A percentile compares a stretch with the other conserved stretches of the same genome.
Conservation (phyloP, 2,888 invertebrate genomes). For the Cyclophora punctaria region DNA sequence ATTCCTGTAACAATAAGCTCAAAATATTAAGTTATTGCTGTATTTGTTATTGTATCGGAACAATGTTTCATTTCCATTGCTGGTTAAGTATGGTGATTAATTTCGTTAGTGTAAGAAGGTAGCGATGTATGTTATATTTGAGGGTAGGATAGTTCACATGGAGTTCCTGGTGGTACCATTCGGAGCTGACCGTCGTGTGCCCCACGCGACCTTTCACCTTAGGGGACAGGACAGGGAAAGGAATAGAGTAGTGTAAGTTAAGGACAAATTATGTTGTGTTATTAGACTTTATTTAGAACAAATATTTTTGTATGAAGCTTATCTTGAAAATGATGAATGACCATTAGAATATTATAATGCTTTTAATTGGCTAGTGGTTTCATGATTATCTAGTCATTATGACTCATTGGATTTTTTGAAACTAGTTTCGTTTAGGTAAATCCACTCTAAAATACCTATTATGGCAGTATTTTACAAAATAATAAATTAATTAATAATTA, state of each 20-base stretch:
- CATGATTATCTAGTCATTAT: too few relatives aligned
- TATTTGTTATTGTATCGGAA: slow-evolving; percentile 1
- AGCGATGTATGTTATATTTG: neutral
- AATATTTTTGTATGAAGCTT: too few relatives aligned
- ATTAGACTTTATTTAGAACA: too few relatives aligned
- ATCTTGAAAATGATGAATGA: too few relatives aligned
- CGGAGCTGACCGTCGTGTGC: slow-evolving; percentile 66
- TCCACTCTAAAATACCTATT: too few relatives aligned
- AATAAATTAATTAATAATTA: too few relatives aligned
- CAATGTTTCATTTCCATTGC: slow-evolving; percentile 15
- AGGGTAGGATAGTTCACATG: slow-evolving; percentile 11
- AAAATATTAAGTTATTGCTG: neutral
- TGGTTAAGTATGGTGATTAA: neutral
- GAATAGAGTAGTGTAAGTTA: slow-evolving; percentile 26
- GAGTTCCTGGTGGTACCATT: slow-evolving; percentile 63
- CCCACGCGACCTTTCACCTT: slow-evolving; percentile 68
- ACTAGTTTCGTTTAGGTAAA: too few relatives aligned
- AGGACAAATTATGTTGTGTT: too few relatives aligned
- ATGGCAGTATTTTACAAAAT: too few relatives aligned
- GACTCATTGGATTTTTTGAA: too few relatives aligned
- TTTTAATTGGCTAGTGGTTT: too few relatives aligned
- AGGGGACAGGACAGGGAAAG: slow-evolving; percentile 41
- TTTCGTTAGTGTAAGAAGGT: neutral
- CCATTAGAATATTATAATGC: too few relatives aligned
- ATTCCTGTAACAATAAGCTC: slow-evolving; percentile 1